These are phyloP conservation scores for Leptestheria dahalacensis DNA, from an alignment of 1,140 invertebrate species.

Conservation along the genomic window DNA sequence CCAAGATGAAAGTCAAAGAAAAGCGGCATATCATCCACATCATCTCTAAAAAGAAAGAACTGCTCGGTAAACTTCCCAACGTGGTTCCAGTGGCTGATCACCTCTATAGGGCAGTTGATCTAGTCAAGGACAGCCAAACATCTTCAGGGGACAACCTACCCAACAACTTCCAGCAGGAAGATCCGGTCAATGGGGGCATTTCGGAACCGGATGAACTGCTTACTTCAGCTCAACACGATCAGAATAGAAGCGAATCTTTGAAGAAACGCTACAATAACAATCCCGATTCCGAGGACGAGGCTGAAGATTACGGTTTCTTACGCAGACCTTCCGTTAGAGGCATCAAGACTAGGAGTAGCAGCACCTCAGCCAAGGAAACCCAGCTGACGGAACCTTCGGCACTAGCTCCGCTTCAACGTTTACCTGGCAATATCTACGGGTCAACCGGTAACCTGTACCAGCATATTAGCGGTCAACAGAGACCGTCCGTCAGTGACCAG, in stretches of 20 bases:
- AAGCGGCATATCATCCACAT: constrained; percentile 13
- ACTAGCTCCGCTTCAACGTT: neutral
- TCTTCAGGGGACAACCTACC: neutral
- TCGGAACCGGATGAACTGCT: constrained; percentile 48
- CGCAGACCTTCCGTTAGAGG: constrained; percentile 66
- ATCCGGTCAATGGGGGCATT: neutral
- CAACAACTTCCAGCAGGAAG: neutral
- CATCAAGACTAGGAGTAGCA: constrained; percentile 53
- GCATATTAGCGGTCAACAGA: constrained; percentile 2
- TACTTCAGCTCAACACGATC: constrained; percentile 64
- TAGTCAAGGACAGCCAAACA: neutral
- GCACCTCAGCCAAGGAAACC: constrained; percentile 38
- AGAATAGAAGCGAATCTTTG: constrained; percentile 52
- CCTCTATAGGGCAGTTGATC: neutral
- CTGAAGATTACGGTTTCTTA: constrained; percentile 77
- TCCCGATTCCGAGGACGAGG: constrained; percentile 31
- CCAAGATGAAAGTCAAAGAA: constrained; percentile 6
- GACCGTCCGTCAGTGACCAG: neutral
- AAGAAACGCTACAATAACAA: constrained; percentile 47
- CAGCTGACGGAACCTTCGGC: neutral
- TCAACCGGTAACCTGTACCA: constrained; percentile 12
- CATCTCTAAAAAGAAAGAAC: neutral
- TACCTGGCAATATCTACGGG: constrained; percentile 6
- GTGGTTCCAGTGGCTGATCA: constrained; percentile 13
- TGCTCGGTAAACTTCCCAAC: constrained; percentile 8